Conservation (phyloP, 2,888 invertebrate genomes). For the Cantharis lateralis region DNA sequence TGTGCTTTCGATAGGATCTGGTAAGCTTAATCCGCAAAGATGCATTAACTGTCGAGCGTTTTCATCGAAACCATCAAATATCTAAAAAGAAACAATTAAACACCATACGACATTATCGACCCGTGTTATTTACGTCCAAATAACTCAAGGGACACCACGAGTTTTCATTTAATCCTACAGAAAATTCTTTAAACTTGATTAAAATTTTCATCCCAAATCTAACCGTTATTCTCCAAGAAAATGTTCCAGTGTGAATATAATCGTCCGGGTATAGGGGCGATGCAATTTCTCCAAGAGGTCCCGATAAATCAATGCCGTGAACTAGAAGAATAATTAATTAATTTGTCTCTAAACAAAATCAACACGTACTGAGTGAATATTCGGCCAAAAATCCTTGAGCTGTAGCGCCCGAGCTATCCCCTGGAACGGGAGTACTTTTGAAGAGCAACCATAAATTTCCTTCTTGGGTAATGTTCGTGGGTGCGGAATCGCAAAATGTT, state of each 20-base stretch:
- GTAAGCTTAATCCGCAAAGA: conserved; percentile 60
- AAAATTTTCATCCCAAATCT: conserved; percentile 57
- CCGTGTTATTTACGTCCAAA: conserved; percentile 5
- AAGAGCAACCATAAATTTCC: conserved; percentile 77
- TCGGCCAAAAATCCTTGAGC: conserved; percentile 76
- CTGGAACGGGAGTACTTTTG: conserved; percentile 59
- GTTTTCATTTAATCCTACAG: conserved; percentile 27
- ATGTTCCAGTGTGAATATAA: conserved; percentile 56
- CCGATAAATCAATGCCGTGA: conserved; percentile 71
- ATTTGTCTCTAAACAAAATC: no score
- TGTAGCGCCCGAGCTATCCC: conserved; percentile 54
- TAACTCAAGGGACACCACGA: conserved; percentile 38
- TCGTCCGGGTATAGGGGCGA: conserved; percentile 77
- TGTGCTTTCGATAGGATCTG: conserved; percentile 62
- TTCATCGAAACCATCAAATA: conserved; percentile 77
- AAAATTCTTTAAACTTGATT: conserved; percentile 60
- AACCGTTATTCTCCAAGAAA: conserved; percentile 75
- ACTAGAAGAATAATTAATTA: conserved; percentile 50
- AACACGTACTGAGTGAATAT: conserved; percentile 66
- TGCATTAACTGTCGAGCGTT: conserved; percentile 62
- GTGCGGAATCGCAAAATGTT: conserved; percentile 74
- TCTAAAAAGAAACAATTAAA: conserved; percentile 46
- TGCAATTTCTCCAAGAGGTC: conserved; percentile 69
- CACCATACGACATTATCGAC: neutral
- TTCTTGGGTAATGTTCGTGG: conserved; percentile 63